phyloP scores from a whole-genome alignment of 2,888 invertebrate genomes.

The Meloe dianella region DNA sequence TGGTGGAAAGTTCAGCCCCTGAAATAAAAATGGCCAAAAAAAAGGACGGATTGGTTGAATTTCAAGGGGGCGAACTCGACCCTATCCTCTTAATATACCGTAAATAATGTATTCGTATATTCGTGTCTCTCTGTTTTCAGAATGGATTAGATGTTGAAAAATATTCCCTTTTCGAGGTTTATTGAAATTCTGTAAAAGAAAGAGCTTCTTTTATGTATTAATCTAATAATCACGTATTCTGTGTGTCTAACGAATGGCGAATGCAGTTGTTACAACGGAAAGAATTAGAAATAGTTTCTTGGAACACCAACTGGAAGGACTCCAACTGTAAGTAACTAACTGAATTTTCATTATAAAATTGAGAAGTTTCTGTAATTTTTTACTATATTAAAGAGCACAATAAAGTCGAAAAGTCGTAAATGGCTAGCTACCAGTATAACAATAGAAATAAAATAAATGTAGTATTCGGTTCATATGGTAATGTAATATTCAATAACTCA shows the following conservation, averaged over 20 bases:
- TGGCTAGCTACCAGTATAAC: not conserved
- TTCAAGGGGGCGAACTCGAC: not conserved
- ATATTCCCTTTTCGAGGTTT: not conserved
- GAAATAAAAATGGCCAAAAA: not conserved
- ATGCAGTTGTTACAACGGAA: not conserved
- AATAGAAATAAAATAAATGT: not conserved
- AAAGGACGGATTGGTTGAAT: not conserved
- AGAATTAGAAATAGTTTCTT: not conserved
- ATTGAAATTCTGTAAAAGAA: constrained; percentile 2
- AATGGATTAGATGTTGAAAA: not conserved
- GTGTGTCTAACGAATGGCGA: not conserved
- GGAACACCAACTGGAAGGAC: not conserved
- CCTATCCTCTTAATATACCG: not conserved
- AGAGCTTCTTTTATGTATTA: not conserved
- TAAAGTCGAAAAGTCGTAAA: not conserved
- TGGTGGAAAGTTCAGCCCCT: not conserved
- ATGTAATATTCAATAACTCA: not conserved
- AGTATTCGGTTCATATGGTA: not conserved
- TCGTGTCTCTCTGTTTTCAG: not conserved
- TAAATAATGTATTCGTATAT: constrained; percentile 3
- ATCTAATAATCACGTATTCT: not conserved
- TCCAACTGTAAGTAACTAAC: not conserved
- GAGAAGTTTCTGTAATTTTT: not conserved
- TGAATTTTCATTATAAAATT: not conserved
- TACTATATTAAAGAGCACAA: not conserved